Evolutionary conservation across 2,113 vertebrate species (phyloP), one percentile per base, ranked within the genome.

Genomic region (Urocynchramus pylzowi): DNA sequence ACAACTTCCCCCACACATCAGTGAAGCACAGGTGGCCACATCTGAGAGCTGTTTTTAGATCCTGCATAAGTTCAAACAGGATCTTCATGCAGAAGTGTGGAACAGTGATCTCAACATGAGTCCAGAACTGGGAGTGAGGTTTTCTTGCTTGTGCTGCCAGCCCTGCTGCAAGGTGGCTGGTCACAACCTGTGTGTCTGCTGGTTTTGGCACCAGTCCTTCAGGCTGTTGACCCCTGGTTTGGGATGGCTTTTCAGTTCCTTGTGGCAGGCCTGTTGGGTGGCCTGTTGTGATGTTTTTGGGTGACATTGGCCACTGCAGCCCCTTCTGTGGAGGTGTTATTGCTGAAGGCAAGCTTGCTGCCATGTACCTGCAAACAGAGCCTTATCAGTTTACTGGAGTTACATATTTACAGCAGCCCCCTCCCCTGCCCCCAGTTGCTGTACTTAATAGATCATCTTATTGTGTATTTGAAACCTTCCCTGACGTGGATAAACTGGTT

Each of bases 401-500:
- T 95, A 84, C 49, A 37, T 90, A 63, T 84, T 87, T 89, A 91
- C 70, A 78, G 53, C 89, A 91, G 11, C 42, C 23, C 12, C 17
- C 14, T 59, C 45, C 50, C 23, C 47, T 77, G 17, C 47, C 28
- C 28, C 41, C 27, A 16, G 33, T 3, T 86, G 45, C 39, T 2
- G 13, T 53, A 42, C 69, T 76, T 87, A 69, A 89, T 84, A 91
- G 65, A 91, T 90, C 50, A 93, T 94, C 53, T 30, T 57, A 37
- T 8, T 56, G 41, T 79, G 24, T 76, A 49, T 84, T 89, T 92
- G 76, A 93, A 92, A 71, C 80, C 45, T 78, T 79, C 65, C 22
- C 61, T 81, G 90, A 84, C 0, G 3, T 84, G 77, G 83, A 89
- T 89, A 96, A 95, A 94, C 80, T 89, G 83, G 56, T 84, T 92